Conservation (phyloP, 1,140 invertebrate species). For the Coelopa frigida region DNA sequence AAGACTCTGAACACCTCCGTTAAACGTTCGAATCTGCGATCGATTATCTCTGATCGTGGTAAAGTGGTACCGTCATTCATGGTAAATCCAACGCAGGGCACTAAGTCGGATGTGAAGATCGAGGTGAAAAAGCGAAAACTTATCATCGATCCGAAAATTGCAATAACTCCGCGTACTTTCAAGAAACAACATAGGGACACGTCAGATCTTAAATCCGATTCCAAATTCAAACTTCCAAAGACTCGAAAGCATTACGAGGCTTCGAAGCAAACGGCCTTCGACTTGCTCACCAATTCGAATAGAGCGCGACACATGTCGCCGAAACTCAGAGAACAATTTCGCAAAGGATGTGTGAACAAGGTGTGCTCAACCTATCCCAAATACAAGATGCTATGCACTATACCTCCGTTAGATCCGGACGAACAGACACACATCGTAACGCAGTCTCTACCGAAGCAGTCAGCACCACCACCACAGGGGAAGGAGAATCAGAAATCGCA, state of each 20-base stretch:
- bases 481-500: too few relatives aligned
- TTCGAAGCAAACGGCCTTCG: constrained; percentile 24
- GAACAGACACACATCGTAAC: too few relatives aligned
- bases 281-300: constrained; percentile 21
- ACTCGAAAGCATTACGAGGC: constrained; percentile 22
- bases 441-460: too few relatives aligned
- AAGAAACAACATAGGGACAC: constrained; percentile 8
- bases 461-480: too few relatives aligned
- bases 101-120: neutral
- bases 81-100: constrained; percentile 7
- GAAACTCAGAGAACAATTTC: constrained; percentile 12
- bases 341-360: constrained; percentile 12
- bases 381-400: constrained; percentile 14
- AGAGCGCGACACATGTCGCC: neutral
- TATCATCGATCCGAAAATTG: constrained; percentile 5
- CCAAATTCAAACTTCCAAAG: constrained; percentile 14
- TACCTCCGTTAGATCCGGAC: too few relatives aligned
- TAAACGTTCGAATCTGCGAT: too few relatives aligned
- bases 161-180: constrained; percentile 9
- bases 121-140: constrained; percentile 9
- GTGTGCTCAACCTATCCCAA: constrained; percentile 10
- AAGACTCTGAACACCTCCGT: too few relatives aligned
- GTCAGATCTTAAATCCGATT: neutral
- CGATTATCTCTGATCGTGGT: neutral
- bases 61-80: constrained; percentile 3